Base-by-base conservation (phyloP, 2,888 invertebrate species). In the Thymelicus sylvestris region DNA sequence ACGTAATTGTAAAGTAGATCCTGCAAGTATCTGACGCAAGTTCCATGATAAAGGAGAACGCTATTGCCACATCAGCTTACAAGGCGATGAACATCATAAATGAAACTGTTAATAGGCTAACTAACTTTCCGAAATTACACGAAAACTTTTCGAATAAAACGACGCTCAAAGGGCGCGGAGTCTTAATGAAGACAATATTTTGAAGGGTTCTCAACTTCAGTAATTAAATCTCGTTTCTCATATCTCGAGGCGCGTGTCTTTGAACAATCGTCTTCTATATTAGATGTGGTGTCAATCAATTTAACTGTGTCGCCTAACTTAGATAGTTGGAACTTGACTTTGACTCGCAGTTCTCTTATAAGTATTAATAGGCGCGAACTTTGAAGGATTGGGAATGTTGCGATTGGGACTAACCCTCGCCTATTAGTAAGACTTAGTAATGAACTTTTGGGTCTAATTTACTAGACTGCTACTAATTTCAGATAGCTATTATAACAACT, bases 131-230 rank as follows among this genome's bases (percentile, higher is more conserved):
- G 77, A 85, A 91, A 89, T 92, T 90, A 91, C 86, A 84, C 80
- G 81, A 73, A 78, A 92, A 92, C 87, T 93, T 93, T 91, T 91
- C 91, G 83, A 92, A 92, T 93, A 90, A 92, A 92, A 90, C 86
- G 86, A 76, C 82, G 80, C 83, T 88, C 90, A 88, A 88, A 90
- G 89, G 88, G 85, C 84, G 80, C 77, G 72, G 74, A 80, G 76
- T 81, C 86, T 87, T 91, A 89, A 91, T 90, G 91, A 92, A 92
- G 89, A 91, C 89, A 89, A 90, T 91, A 91, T 90, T 91, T 89
- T 85, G 85, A 81, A 82, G 85, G 79, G 80, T 77, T 81, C 80
- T 76, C 76, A 87, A 91, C 85, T 91, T 86, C 76, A 74, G 81
- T 91, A 89, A 91, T 91, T 90, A 90, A 91, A 89, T 90, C 83